Evolutionary conservation across 1,140 invertebrate genomes (phyloP).

Genomic region (Chironomus tepperi): DNA sequence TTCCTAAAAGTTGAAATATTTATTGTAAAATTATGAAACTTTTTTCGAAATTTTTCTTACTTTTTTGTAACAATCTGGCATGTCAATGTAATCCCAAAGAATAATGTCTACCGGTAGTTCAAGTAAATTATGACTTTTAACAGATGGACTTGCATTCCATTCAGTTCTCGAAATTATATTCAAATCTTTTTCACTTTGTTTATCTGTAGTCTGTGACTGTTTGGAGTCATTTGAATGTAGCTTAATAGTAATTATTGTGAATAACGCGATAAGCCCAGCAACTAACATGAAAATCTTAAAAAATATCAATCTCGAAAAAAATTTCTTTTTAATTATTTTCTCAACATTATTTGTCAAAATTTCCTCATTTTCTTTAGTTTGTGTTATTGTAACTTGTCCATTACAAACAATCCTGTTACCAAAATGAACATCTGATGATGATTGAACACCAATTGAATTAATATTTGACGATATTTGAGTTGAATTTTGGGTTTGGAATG

Average conservation of each 20-base stretch:
- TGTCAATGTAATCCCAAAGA: neutral
- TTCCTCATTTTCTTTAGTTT: too few species aligned
- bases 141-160: neutral
- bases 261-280: too few species aligned
- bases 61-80: neutral
- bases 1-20: constrained; percentile 26
- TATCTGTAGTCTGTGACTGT: too few species aligned
- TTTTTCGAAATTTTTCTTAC: neutral
- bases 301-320: too few species aligned
- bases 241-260: too few species aligned
- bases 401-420: neutral
- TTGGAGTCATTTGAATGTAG: too few species aligned
- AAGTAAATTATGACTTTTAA: neutral
- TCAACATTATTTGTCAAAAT: too few species aligned
- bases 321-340: too few species aligned
- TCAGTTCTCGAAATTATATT: neutral
- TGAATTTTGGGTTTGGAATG: neutral
- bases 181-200: too few species aligned
- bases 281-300: too few species aligned
- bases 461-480: neutral
- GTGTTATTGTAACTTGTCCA: neutral
- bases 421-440: neutral
- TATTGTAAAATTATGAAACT: neutral
- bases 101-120: neutral
- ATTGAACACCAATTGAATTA: neutral